Conservation (phyloP, 2,797 vertebrate species). For the Myripristis jacobus region DNA sequence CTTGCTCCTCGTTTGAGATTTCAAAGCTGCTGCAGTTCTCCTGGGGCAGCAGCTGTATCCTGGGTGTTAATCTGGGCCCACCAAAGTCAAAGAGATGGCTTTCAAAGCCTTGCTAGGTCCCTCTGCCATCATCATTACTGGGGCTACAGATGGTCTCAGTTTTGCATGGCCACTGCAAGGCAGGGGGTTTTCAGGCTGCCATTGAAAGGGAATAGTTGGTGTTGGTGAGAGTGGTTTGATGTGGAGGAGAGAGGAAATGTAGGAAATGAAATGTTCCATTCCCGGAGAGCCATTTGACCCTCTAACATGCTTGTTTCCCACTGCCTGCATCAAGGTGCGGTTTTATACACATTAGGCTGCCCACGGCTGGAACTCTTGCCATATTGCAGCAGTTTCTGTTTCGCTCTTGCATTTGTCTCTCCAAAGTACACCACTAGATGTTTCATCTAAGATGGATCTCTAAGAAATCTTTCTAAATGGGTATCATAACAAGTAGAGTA, state of each 20-base stretch:
- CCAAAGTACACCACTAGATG: background rate
- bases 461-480: background rate
- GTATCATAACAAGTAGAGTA: background rate
- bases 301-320: slow-evolving; percentile 29
- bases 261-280: slow-evolving; percentile 60
- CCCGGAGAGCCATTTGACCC: slow-evolving; percentile 31
- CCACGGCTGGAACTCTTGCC: slow-evolving; percentile 12
- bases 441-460: background rate
- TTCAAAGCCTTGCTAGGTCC: slow-evolving; percentile 70
- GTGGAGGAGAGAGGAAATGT: slow-evolving; percentile 48
- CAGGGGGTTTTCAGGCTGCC: slow-evolving; percentile 45
- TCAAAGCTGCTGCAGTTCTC: slow-evolving; percentile 70
- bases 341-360: slow-evolving; percentile 8
- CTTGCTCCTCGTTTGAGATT: slow-evolving; percentile 73
- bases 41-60: slow-evolving; percentile 62
- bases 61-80: slow-evolving; percentile 71
- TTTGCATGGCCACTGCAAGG: slow-evolving; percentile 61
- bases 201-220: slow-evolving; percentile 47
- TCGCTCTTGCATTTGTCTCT: background rate
- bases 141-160: slow-evolving; percentile 70
- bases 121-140: slow-evolving; percentile 71
- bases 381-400: background rate
- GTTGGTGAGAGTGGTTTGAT: slow-evolving; percentile 60
- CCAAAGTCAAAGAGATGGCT: slow-evolving; percentile 71
- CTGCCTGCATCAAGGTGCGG: slow-evolving; percentile 45